Evolutionary conservation across 2,888 invertebrate species (phyloP).

Genomic region (Agrochola macilenta): DNA sequence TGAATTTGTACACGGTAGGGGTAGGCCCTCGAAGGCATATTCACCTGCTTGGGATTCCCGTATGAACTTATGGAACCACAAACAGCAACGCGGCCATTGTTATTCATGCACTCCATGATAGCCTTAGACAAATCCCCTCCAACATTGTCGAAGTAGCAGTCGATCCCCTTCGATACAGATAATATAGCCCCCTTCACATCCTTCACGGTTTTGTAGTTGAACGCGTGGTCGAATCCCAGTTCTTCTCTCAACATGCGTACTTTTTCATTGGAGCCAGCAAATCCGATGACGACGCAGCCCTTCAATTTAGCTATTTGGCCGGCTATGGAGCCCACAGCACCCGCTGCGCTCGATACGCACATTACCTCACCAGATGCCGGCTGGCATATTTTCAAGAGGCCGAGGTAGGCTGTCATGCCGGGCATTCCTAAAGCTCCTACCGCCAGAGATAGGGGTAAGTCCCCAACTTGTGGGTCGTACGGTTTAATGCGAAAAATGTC

Average conservation of each 20-base stretch:
- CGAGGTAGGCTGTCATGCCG: constrained; percentile 81
- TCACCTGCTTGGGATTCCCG: constrained; percentile 49
- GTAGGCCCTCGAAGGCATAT: constrained; percentile 46
- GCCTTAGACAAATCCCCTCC: constrained; percentile 91
- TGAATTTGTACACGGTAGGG: constrained; percentile 61
- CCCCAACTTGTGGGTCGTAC: constrained; percentile 86
- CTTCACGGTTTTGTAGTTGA: constrained; percentile 92
- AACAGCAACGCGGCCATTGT: constrained; percentile 89
- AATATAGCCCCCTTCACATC: constrained; percentile 83
- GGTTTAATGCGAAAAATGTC: constrained; percentile 71
- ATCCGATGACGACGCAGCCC: constrained; percentile 78
- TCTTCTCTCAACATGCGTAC: constrained; percentile 91
- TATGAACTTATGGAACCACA: constrained; percentile 92
- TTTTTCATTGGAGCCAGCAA: constrained; percentile 92
- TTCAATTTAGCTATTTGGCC: constrained; percentile 91
- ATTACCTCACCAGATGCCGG: constrained; percentile 92
- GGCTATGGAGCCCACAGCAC: constrained; percentile 92
- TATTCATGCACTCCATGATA: constrained; percentile 91
- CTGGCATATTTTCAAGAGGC: constrained; percentile 90
- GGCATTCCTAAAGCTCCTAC: constrained; percentile 92
- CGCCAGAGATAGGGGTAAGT: constrained; percentile 86
- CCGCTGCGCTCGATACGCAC: constrained; percentile 92
- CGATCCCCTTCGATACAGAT: constrained; percentile 91
- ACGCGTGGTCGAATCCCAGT: constrained; percentile 91
- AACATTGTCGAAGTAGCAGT: constrained; percentile 94